Conservation (phyloP, 2,113 vertebrate genomes). For the Carettochelys insculpta region DNA sequence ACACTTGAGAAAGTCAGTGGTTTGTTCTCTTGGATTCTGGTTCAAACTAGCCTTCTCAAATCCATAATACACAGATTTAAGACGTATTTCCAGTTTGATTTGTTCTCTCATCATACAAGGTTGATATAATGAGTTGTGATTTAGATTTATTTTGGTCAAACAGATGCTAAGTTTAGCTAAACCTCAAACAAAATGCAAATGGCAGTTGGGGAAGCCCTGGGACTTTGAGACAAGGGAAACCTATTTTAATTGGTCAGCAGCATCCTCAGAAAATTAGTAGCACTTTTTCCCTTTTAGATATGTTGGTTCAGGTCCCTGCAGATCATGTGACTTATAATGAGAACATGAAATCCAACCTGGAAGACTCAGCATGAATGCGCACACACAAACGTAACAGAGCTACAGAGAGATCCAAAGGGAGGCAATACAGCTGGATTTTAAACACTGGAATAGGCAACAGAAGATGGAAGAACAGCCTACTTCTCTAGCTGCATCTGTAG, state of each 20-base stretch:
- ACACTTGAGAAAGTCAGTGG: background rate
- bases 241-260: background rate
- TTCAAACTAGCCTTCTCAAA: too few species aligned
- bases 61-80: background rate
- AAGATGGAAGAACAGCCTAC: background rate
- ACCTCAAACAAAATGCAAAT: background rate
- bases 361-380: background rate
- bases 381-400: background rate
- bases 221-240: background rate
- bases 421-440: background rate
- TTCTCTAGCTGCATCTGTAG: background rate
- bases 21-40: too few species aligned
- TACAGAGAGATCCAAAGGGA: background rate
- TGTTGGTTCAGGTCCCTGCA: rapidly evolving
- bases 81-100: background rate
- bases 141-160: background rate
- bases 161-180: background rate
- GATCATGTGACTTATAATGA: background rate
- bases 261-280: background rate
- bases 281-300: background rate
- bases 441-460: background rate
- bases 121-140: background rate
- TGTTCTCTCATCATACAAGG: background rate
- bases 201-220: background rate
- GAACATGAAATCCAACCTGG: rapidly evolving